These are phyloP conservation scores for Campodea augens DNA, from an alignment of 1,140 invertebrate species.

Conservation along the genomic window DNA sequence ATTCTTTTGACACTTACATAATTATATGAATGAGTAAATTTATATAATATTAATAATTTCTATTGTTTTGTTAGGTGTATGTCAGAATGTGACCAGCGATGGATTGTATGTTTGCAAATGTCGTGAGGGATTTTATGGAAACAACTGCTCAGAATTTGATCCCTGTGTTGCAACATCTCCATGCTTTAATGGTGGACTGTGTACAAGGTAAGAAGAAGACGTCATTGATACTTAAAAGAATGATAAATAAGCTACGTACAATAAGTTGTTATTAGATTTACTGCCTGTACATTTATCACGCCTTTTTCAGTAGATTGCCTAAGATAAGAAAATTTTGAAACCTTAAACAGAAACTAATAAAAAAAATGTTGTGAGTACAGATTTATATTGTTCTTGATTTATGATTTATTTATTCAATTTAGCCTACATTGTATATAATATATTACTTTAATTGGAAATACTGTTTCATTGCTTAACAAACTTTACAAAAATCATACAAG, in stretches of 20 bases:
- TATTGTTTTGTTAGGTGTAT: conserved; percentile 13
- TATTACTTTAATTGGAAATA: too few relatives aligned
- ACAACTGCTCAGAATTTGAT: conserved; percentile 20
- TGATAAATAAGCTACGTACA: conserved; percentile 8
- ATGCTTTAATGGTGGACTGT: conserved; percentile 15
- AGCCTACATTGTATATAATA: too few relatives aligned
- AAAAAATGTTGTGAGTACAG: too few relatives aligned
- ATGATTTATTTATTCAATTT: too few relatives aligned
- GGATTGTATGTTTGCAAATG: conserved; percentile 20
- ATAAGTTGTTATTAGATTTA: conserved; percentile 18
- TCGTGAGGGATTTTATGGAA: conserved; percentile 20
- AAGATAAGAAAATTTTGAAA: conserved; percentile 13
- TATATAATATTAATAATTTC: too few relatives aligned
- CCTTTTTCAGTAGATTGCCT: conserved; percentile 17
- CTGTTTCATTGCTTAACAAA: too few relatives aligned
- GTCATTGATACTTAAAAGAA: neutral
- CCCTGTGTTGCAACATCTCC: conserved; percentile 17
- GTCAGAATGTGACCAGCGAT: conserved; percentile 11
- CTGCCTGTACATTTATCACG: conserved; percentile 15
- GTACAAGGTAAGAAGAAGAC: conserved; percentile 10
- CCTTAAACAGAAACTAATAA: too few relatives aligned
- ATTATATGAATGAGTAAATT: too few relatives aligned
- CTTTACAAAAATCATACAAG: too few relatives aligned
- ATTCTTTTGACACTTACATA: too few relatives aligned
- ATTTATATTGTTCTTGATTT: too few relatives aligned